A percentile compares a stretch with the other conserved stretches of the same genome.
Conservation (phyloP, 2,888 invertebrate genomes). For the Temnothorax unifasciatus region DNA sequence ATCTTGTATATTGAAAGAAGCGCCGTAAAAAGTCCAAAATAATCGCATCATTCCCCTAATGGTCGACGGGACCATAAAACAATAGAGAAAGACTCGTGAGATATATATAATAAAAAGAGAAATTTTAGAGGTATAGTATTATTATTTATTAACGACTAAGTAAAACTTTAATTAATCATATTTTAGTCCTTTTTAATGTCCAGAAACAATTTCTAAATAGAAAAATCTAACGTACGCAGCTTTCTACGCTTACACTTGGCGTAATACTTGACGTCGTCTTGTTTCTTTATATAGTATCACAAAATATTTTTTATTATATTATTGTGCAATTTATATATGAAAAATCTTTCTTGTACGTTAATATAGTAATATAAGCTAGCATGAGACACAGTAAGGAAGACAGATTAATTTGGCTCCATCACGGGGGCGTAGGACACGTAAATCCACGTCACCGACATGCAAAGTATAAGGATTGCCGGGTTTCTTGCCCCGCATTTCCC, state of each 20-base stretch:
- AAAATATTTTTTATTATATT: not conserved
- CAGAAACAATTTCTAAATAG: not conserved
- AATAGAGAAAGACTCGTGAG: not conserved
- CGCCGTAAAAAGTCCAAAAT: slow-evolving; percentile 8
- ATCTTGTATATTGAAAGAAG: not conserved
- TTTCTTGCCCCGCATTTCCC: slow-evolving; percentile 41
- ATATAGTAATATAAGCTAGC: not conserved
- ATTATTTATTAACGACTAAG: not conserved
- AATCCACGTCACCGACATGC: slow-evolving; percentile 43
- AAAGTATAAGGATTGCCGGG: slow-evolving; percentile 47
- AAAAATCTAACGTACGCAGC: not conserved
- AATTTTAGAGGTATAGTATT: not conserved
- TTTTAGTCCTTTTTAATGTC: not conserved
- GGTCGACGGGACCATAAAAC: not conserved
- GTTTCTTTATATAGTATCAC: not conserved
- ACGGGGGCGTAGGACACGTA: slow-evolving; percentile 28
- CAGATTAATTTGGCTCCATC: slow-evolving; percentile 25
- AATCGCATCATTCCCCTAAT: not conserved
- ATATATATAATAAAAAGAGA: not conserved
- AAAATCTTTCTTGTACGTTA: not conserved
- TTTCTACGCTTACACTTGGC: too few relatives aligned
- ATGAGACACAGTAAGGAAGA: not conserved
- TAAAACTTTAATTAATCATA: not conserved
- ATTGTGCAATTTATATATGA: not conserved
- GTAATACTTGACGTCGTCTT: not conserved